Percentiles rank a stretch among this genome's conserved stretches.
Evolutionary conservation across 2,888 invertebrate species (phyloP).

Genomic region (Idaea aversata): DNA sequence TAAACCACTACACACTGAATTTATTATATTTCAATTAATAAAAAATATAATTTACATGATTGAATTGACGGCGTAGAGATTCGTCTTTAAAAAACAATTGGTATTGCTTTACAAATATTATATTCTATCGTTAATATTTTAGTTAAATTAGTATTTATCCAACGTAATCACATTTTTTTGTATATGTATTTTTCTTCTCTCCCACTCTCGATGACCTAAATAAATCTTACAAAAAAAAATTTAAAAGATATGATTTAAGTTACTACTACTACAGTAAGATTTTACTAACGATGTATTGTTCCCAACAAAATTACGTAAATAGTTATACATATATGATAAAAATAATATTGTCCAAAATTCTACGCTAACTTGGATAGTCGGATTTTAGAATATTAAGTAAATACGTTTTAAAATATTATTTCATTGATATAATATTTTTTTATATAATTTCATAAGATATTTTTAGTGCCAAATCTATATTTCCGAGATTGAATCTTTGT

Average conservation of each 20-base stretch:
- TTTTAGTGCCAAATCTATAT: neutral
- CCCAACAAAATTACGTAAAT: too few relatives aligned
- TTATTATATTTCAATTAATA: conserved; percentile 52
- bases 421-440: neutral
- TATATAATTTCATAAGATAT: too few relatives aligned
- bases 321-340: too few relatives aligned
- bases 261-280: neutral
- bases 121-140: conserved; percentile 60
- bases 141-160: conserved; percentile 21
- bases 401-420: neutral
- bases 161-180: conserved; percentile 2
- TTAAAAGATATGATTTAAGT: neutral
- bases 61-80: conserved; percentile 79
- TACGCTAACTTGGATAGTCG: neutral
- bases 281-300: neutral
- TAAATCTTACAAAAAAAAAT: neutral
- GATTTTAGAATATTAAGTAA: neutral
- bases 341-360: neutral
- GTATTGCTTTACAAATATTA: conserved; percentile 46
- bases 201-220: neutral
- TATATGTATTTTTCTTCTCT: conserved; percentile 1
- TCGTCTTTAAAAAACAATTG: conserved; percentile 60
- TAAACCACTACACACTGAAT: conserved; percentile 44
- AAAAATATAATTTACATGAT: conserved; percentile 68
- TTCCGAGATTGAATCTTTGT: neutral